Evolutionary conservation across 2,113 vertebrate genomes (phyloP), one percentile per base, ranked within the genome.

Genomic region (Oreocharis arfaki): DNA sequence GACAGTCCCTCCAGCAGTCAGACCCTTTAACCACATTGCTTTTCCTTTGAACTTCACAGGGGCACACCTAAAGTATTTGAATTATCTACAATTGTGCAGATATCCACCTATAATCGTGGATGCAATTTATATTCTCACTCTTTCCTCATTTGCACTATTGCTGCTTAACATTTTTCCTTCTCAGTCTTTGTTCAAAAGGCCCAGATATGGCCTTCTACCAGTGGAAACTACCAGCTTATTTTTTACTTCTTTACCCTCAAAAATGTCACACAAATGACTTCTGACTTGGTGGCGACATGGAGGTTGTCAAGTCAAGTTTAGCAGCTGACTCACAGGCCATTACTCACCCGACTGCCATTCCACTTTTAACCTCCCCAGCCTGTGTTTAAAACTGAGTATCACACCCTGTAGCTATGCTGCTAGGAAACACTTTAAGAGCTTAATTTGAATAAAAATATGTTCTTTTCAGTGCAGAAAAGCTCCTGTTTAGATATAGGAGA

Each of bases 301-400:
- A 84, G 83, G 86, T 91, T 91, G 65, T 74, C 84, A 94, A 89
- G 87, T 78, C 84, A 89, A 89, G 90, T 87, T 96, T 91, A 93
- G 89, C 80, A 84, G 49, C 88, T 90, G 90, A 96, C 85, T 92
- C 90, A 93, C 9, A 93, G 19, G 39, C 84, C 86, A 91, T 95
- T 93, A 95, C 44, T 96, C 77, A 95, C 28, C 30, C 42, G 10
- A 17, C 59, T 89, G 91, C 64, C 59, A n/a, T 87, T 93, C 71
- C 39, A 63, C 84, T 95, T 91, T 80, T 95, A 96, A 95, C 89
- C 89, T 95, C 33, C 44, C 28, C 78, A 92, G 83, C 50, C 89
- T 92, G 47, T 52, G 69, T 69, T 95, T 89, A 89, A 94, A 92
- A 79, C 39, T 0, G 3, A 89, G 35, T 42, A 86, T 68, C 77